Conservation (phyloP, 2,113 vertebrate genomes). For the Mus pahari region DNA sequence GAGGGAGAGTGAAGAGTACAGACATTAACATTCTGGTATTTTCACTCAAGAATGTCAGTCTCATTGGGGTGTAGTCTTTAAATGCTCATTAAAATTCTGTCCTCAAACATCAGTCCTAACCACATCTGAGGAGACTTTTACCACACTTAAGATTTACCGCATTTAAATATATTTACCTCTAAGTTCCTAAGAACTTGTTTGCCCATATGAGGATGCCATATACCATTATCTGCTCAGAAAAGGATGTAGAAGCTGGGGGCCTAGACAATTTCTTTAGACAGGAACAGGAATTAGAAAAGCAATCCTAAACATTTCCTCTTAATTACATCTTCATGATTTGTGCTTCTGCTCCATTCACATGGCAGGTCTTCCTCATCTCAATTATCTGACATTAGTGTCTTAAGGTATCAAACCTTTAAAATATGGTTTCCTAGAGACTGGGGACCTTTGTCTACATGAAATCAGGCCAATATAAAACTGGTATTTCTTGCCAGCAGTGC, state of each 20-base stretch:
- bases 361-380: conserved; percentile 22
- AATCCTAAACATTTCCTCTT: background rate
- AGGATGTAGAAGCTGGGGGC: background rate
- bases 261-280: conserved; percentile 6
- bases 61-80: conserved; percentile 4
- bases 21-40: conserved; percentile 29
- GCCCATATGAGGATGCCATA: background rate
- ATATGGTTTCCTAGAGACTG: background rate
- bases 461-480: background rate
- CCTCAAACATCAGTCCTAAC: background rate
- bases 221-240: conserved; percentile 29
- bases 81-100: conserved; percentile 61
- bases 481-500: background rate
- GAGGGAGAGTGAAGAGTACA: background rate
- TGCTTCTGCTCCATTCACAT: background rate
- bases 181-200: conserved; percentile 21
- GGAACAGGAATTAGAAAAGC: conserved; percentile 8
- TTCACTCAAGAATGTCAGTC: conserved; percentile 33
- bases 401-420: background rate
- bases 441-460: background rate
- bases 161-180: conserved; percentile 14
- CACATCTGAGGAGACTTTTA: background rate
- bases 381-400: background rate
- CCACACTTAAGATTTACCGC: background rate
- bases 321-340: background rate